Evolutionary conservation across 2,113 vertebrate genomes (phyloP), one percentile per base, ranked within the genome.

Genomic region (Oxyruncus cristatus): DNA sequence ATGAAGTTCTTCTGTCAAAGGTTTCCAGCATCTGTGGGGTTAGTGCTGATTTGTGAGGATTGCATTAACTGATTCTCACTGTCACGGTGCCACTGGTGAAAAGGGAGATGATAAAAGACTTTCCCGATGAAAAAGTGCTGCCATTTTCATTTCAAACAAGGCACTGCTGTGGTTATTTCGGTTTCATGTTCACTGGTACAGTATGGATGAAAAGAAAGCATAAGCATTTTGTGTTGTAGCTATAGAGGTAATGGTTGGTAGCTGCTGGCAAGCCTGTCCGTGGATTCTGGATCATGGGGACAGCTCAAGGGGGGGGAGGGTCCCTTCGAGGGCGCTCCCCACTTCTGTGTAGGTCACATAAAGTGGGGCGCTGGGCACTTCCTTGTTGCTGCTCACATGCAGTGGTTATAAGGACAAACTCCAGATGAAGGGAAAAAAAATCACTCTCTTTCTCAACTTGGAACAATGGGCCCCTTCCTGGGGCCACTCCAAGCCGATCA

Each of bases 61-160:
- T 85, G 80, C 63, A 37, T 93, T 93, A 94, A 95, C 90, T 82
- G 84, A 53, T 87, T 95, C 81, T 84, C 89, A 65, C 70, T 91
- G 89, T 78, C 91, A 47, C 9, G 0, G 76, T 85, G 59, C 85
- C 72, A 77, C 79, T 84, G 83, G 73, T 91, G 89, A 84, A 87
- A 88, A 71, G 89, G 44, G 73, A 92, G 39, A 72, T 81, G 73
- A 92, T 87, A 89, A 96, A 95, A 95, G 92, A 81, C 83, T 71
- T 84, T 70, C 67, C 68, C 1, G 3, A 65, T 55, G 83, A 85
- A 89, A 90, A 77, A 53, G 65, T 47, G 41, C 80, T 67, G 72
- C 76, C 65, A 81, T 86, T 95, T 95, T 93, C 73, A 93, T 77
- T 93, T 93, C 86, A 88, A 92, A 92, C 52, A 52, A 68, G 73